Percentiles rank a stretch among this genome's conserved stretches.
Evolutionary conservation across 1,140 invertebrate genomes (phyloP).

Genomic region (Oedothorax gibbosus): DNA sequence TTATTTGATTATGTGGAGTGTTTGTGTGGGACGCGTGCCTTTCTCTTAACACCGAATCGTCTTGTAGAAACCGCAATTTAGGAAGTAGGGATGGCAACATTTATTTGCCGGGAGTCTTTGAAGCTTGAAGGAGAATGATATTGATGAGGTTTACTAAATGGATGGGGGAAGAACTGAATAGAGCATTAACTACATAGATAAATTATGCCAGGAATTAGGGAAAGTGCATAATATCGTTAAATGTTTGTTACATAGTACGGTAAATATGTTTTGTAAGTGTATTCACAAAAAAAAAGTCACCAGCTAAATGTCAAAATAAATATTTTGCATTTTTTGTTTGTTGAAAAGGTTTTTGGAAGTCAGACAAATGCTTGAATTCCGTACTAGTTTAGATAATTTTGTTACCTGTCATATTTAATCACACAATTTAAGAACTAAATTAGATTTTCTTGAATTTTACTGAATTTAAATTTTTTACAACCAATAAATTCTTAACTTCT

Average conservation of each 20-base stretch:
- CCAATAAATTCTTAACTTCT: too few relatives aligned
- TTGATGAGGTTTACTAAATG: slow-evolving; percentile 34
- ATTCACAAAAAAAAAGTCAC: too few relatives aligned
- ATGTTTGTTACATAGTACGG: background rate
- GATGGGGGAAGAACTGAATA: background rate
- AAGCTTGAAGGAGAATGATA: slow-evolving; percentile 7
- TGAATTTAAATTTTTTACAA: too few relatives aligned
- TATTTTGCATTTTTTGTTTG: too few relatives aligned
- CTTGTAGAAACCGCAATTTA: slow-evolving; percentile 23
- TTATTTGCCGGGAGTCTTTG: slow-evolving; percentile 20
- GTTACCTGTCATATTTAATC: too few relatives aligned
- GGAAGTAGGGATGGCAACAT: slow-evolving; percentile 10
- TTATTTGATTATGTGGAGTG: slow-evolving; percentile 59
- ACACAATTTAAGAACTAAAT: too few relatives aligned
- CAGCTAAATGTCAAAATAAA: too few relatives aligned
- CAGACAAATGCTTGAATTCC: too few relatives aligned
- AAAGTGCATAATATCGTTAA: background rate
- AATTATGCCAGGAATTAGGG: background rate
- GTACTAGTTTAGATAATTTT: too few relatives aligned
- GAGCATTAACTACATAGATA: background rate
- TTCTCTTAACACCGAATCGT: background rate
- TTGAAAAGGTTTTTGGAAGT: too few relatives aligned
- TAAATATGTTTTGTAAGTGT: too few relatives aligned
- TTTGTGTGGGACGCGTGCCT: slow-evolving; percentile 15
- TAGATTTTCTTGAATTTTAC: too few relatives aligned